These are phyloP conservation scores for Channa maculata DNA, from an alignment of 2,113 vertebrate genomes.

Conservation along the genomic window DNA sequence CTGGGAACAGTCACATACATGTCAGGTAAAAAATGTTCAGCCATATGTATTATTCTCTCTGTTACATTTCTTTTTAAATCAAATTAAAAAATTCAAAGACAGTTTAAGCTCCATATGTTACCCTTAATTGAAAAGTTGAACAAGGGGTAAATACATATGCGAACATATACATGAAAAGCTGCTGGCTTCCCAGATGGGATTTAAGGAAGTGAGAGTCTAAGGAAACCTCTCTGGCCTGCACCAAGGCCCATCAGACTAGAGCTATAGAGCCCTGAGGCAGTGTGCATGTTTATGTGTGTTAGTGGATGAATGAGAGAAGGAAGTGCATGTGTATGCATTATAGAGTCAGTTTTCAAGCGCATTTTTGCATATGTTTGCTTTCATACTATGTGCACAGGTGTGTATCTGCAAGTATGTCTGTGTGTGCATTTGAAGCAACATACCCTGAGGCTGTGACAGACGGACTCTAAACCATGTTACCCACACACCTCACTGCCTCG, in stretches of 20 bases:
- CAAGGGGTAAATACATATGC: constrained; percentile 53
- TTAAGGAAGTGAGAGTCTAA: constrained; percentile 71
- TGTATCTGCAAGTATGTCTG: constrained; percentile 17
- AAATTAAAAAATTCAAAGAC: constrained; percentile 31
- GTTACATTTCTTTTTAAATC: constrained; percentile 7
- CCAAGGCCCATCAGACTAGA: constrained; percentile 52
- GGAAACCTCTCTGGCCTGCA: constrained; percentile 68
- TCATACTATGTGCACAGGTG: neutral
- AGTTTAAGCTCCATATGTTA: constrained; percentile 34
- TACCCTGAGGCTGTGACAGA: constrained; percentile 75
- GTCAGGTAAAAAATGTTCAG: too few species aligned
- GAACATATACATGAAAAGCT: constrained; percentile 57
- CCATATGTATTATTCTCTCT: neutral
- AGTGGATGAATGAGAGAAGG: constrained; percentile 59
- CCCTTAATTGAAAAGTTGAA: constrained; percentile 58
- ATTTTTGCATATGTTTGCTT: constrained; percentile 41
- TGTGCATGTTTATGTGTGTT: constrained; percentile 59
- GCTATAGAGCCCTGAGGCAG: constrained; percentile 57
- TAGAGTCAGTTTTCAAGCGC: constrained; percentile 11
- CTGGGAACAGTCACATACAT: too few species aligned
- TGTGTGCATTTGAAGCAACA: constrained; percentile 51
- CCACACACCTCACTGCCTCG: constrained; percentile 75
- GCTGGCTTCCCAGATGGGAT: constrained; percentile 65
- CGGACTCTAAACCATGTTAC: constrained; percentile 77
- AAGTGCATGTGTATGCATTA: constrained; percentile 22